These are phyloP conservation scores for Patiria pectinifera DNA, from an alignment of 53 echinoderm and acorn worm species.

Conservation along the genomic window DNA sequence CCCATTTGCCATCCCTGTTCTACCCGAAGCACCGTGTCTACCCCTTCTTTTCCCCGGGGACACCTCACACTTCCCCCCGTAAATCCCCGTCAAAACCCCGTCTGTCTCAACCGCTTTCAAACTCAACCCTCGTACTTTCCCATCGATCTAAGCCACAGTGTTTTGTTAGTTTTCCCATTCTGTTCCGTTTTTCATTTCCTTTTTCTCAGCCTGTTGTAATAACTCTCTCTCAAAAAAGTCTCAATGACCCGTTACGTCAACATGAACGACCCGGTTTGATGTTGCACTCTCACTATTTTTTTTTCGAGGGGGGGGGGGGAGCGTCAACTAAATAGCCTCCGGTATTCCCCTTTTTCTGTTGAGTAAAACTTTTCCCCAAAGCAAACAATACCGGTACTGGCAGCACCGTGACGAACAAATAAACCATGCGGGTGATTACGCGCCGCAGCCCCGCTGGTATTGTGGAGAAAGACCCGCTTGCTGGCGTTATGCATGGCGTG, in stretches of 20 bases:
- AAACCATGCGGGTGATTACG: conserved; percentile 45
- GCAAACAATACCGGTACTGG: not conserved
- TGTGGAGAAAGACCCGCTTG: not conserved
- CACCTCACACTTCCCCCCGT: not conserved
- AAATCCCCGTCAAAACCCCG: not conserved
- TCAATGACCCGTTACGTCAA: conserved; percentile 10
- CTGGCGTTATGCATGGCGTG: not conserved
- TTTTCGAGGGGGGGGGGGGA: not conserved
- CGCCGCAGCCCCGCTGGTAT: conserved; percentile 29
- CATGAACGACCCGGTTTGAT: not conserved
- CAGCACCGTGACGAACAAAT: conserved; percentile 55
- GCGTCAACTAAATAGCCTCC: not conserved
- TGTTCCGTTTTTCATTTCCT: not conserved
- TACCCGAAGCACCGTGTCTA: not conserved
- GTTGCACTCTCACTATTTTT: not conserved
- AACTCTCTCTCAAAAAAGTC: not conserved
- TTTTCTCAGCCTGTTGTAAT: not conserved
- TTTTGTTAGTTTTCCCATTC: conserved; percentile 1
- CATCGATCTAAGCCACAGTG: not conserved
- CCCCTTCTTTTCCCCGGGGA: not conserved
- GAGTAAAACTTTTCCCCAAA: not conserved
- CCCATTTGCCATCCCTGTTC: conserved; percentile 1
- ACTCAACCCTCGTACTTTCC: not conserved
- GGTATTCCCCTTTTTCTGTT: not conserved
- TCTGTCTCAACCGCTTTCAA: not conserved